Evolutionary conservation across 2,113 vertebrate species (phyloP).

Genomic region (Rhinoderma darwinii): DNA sequence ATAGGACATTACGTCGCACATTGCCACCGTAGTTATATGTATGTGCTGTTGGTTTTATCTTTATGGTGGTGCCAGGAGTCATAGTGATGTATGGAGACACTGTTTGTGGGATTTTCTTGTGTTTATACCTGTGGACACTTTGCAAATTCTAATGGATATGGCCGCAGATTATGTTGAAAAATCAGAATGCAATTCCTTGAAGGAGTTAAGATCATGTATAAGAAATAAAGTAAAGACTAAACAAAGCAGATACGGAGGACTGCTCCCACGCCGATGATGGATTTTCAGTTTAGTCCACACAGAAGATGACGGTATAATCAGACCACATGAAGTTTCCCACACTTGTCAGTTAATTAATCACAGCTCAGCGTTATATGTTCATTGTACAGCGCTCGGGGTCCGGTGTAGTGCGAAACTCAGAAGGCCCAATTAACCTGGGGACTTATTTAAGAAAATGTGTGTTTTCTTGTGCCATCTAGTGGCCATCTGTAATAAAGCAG

Average conservation of each 20-base stretch:
- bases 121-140: no score
- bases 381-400: background rate
- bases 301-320: slow-evolving; percentile 65
- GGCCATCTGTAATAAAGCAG: background rate
- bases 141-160: background rate
- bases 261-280: background rate
- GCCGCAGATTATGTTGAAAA: background rate
- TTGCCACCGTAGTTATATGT: no score
- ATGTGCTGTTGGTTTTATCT: no score
- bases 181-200: background rate
- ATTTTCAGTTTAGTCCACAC: slow-evolving; percentile 66
- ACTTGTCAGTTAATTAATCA: slow-evolving; percentile 41
- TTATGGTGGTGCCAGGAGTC: no score
- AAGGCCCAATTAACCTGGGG: background rate
- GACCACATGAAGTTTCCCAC: slow-evolving; percentile 31
- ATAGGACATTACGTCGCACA: no score
- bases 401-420: background rate
- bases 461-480: slow-evolving; percentile 39
- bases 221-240: no score
- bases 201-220: background rate
- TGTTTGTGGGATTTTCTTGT: no score
- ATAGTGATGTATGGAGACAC: no score
- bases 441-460: background rate
- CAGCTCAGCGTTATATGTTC: background rate
- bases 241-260: background rate